Conservation (phyloP, 2,113 vertebrate species). For the Azemiops feae region DNA sequence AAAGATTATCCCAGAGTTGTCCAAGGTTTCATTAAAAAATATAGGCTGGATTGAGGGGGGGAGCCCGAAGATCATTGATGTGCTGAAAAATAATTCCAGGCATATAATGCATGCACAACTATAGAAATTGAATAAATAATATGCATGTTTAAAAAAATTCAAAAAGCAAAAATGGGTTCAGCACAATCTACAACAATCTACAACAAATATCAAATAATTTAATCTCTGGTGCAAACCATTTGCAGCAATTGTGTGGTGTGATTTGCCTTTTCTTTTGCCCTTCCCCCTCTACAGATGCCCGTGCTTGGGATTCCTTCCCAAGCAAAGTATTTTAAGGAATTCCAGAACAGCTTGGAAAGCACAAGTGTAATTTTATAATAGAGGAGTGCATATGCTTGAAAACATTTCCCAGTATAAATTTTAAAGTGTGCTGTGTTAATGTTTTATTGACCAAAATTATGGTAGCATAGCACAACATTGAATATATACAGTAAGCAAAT, state of each 20-base stretch:
- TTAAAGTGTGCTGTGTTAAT: neutral
- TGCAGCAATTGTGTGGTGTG: neutral
- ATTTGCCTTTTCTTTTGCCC: neutral
- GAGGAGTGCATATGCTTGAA: neutral
- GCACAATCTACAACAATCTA: neutral
- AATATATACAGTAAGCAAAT: neutral
- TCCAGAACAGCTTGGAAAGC: neutral
- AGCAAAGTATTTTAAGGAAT: neutral
- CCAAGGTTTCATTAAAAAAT: neutral
- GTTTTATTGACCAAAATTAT: neutral
- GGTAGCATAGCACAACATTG: neutral
- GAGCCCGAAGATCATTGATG: neutral
- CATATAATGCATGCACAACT: neutral
- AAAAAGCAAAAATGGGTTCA: neutral
- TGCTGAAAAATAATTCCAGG: neutral
- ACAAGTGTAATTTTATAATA: neutral
- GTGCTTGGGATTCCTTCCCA: neutral
- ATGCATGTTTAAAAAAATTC: neutral
- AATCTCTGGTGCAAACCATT: neutral
- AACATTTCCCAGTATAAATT: neutral
- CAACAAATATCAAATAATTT: neutral
- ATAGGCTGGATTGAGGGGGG: neutral
- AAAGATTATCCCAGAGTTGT: neutral
- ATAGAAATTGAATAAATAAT: neutral
- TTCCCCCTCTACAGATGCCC: neutral